These are phyloP conservation scores for Agonum fuliginosum DNA, from an alignment of 2,888 invertebrate species.

Conservation along the genomic window DNA sequence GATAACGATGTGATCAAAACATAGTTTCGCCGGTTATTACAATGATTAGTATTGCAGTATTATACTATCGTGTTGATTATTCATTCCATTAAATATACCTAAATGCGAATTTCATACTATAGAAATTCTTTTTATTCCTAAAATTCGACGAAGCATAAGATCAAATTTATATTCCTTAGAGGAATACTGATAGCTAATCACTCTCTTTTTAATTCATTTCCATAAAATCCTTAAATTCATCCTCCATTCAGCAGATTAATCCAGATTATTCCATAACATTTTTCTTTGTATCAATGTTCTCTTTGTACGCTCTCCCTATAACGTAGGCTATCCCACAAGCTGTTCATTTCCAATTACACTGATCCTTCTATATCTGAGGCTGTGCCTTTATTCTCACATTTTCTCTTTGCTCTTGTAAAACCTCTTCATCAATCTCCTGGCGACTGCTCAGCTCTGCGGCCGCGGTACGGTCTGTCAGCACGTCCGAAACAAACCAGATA, in stretches of 20 bases:
- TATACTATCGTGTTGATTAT: no score
- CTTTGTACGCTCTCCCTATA: conserved; percentile 26
- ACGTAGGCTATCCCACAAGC: no score
- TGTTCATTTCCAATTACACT: conserved; percentile 50
- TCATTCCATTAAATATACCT: no score
- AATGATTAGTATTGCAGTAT: no score
- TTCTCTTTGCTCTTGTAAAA: conserved; percentile 31
- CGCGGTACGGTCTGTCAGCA: conserved; percentile 1
- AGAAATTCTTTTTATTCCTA: no score
- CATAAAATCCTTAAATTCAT: conserved; percentile 4
- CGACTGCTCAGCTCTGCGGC: no score
- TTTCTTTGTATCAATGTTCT: conserved; percentile 34
- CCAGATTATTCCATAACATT: conserved; percentile 34
- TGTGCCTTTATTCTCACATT: conserved; percentile 37
- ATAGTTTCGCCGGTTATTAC: no score
- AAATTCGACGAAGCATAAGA: no score
- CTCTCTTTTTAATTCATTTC: conserved; percentile 9
- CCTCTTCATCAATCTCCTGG: conserved; percentile 48
- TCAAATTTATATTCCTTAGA: no score
- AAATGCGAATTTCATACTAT: no score
- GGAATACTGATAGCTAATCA: background rate
- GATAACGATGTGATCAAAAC: no score
- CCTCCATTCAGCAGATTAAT: conserved; percentile 29
- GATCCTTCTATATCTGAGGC: conserved; percentile 38
- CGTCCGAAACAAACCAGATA: conserved; percentile 39